Percentiles rank a stretch among this genome's conserved stretches.
Conservation (phyloP, 2,888 invertebrate genomes). For the Punctoribates punctum region DNA sequence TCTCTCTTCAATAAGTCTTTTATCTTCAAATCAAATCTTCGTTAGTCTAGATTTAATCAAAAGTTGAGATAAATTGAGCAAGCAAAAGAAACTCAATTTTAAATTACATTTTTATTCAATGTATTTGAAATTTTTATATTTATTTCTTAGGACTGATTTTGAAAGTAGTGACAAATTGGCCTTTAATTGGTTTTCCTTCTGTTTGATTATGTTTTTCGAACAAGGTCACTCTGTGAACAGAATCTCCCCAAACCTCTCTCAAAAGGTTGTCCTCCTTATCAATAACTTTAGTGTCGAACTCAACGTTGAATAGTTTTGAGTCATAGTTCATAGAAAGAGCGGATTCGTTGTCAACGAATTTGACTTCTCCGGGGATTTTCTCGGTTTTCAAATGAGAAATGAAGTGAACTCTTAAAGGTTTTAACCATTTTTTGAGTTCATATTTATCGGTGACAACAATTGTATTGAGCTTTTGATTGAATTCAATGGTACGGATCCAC, state of each 20-base stretch:
- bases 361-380: neutral
- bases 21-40: no score
- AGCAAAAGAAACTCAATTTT: no score
- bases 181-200: neutral
- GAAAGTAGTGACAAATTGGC: neutral
- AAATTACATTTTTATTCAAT: no score
- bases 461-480: constrained; percentile 17
- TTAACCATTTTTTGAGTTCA: constrained; percentile 21
- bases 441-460: constrained; percentile 9
- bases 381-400: neutral
- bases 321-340: constrained; percentile 5
- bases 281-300: neutral
- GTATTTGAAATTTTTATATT: no score
- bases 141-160: neutral
- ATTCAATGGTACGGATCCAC: constrained; percentile 25
- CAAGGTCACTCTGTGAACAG: constrained; percentile 1
- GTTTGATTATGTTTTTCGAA: neutral
- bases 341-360: neutral
- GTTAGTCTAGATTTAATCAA: no score
- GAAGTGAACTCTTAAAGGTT: constrained; percentile 29
- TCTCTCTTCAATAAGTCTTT: no score
- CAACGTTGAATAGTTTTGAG: constrained; percentile 12
- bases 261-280: constrained; percentile 21
- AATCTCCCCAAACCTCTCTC: constrained; percentile 34
- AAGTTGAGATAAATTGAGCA: no score